These are phyloP conservation scores for Atta colombica DNA, from an alignment of 1,140 invertebrate genomes.

Conservation along the genomic window DNA sequence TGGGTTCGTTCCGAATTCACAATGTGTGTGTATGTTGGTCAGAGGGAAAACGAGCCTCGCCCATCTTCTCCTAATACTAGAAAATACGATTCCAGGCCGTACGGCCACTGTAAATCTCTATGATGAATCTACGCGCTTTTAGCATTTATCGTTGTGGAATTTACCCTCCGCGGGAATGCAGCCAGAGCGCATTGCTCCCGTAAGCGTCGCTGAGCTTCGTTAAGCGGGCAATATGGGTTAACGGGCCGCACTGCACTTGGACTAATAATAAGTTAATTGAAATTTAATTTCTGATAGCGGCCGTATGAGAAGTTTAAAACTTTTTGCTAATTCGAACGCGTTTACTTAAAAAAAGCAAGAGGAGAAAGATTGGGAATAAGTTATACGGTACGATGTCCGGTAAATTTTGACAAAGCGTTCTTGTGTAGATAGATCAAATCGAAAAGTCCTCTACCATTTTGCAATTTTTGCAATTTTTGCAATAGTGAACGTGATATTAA, in stretches of 20 bases:
- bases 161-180: slow-evolving; percentile 54
- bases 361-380: not conserved
- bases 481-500: too few relatives aligned
- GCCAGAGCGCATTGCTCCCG: slow-evolving; percentile 65
- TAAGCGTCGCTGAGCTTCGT: slow-evolving; percentile 30
- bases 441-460: too few relatives aligned
- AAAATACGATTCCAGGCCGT: slow-evolving; percentile 61
- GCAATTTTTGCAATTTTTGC: too few relatives aligned
- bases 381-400: not conserved
- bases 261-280: slow-evolving; percentile 63
- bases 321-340: not conserved
- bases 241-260: slow-evolving; percentile 35
- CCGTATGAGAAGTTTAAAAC: slow-evolving; percentile 31
- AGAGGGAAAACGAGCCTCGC: slow-evolving; percentile 41
- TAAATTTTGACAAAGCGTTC: too few relatives aligned
- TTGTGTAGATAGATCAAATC: too few relatives aligned
- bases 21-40: not conserved
- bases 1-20: slow-evolving; percentile 40
- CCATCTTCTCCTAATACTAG: slow-evolving; percentile 52
- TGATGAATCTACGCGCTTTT: slow-evolving; percentile 54
- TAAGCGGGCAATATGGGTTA: slow-evolving; percentile 49
- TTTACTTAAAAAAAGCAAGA: not conserved
- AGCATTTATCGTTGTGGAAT: slow-evolving; percentile 68
- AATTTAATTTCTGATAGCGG: slow-evolving; percentile 54
- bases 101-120: slow-evolving; percentile 63